These are phyloP conservation scores for Erebia aethiops DNA, from an alignment of 2,888 invertebrate genomes.

Conservation along the genomic window DNA sequence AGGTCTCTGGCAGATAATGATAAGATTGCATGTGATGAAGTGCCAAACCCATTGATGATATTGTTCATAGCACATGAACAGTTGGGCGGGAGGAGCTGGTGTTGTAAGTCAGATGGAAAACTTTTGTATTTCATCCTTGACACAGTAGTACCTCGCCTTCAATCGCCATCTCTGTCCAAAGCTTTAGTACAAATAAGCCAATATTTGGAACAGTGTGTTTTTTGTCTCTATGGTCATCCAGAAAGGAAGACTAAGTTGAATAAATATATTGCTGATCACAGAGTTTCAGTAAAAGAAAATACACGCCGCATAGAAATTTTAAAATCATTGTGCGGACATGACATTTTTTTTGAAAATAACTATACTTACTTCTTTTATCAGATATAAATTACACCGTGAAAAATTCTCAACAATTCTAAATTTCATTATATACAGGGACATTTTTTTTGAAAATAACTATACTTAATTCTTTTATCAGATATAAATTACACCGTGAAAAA, in stretches of 20 bases:
- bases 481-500: too few relatives aligned
- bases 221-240: conserved; percentile 93
- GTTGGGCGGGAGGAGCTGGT: conserved; percentile 90
- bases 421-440: too few relatives aligned
- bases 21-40: conserved; percentile 78
- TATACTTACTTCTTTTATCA: too few relatives aligned
- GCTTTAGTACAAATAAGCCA: conserved; percentile 87
- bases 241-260: conserved; percentile 80
- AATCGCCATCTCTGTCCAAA: conserved; percentile 85
- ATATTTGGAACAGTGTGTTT: conserved; percentile 91
- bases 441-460: too few relatives aligned
- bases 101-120: conserved; percentile 89
- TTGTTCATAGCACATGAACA: conserved; percentile 93
- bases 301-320: too few relatives aligned
- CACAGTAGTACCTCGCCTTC: conserved; percentile 86
- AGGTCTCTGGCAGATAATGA: conserved; percentile 66
- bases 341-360: too few relatives aligned
- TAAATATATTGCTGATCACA: conserved; percentile 88
- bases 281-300: too few relatives aligned
- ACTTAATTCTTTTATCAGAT: too few relatives aligned
- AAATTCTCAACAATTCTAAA: too few relatives aligned
- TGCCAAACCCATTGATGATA: conserved; percentile 89
- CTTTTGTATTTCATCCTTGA: conserved; percentile 91
- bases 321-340: too few relatives aligned
- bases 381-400: too few relatives aligned